Percentiles rank a stretch among this genome's conserved stretches.
These are phyloP conservation scores for Azemiops feae DNA, from an alignment of 2,113 vertebrate species.

Conservation along the genomic window DNA sequence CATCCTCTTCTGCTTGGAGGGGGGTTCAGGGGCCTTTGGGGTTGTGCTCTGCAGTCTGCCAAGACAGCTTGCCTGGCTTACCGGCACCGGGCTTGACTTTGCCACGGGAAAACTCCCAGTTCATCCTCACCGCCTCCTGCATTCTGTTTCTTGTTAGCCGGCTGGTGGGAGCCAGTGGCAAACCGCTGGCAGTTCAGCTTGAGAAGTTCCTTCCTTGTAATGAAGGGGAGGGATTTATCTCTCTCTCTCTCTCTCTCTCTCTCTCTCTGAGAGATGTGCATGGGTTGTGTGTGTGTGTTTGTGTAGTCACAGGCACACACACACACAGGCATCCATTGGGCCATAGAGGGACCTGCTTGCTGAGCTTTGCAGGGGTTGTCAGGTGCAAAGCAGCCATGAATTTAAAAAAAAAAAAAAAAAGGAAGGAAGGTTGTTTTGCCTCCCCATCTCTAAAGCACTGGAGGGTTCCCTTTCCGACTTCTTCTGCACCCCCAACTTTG, in stretches of 20 bases:
- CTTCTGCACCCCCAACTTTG: not conserved
- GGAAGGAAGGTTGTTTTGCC: not conserved
- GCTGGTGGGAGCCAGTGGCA: constrained; percentile 31
- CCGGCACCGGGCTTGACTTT: constrained; percentile 52
- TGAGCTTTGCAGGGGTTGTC: constrained; percentile 21
- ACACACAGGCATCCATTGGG: not conserved
- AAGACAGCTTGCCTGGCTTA: not conserved
- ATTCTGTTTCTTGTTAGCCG: constrained; percentile 49
- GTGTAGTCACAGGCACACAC: not conserved
- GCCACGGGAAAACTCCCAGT: constrained; percentile 58
- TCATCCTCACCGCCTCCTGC: constrained; percentile 47
- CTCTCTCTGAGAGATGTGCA: not conserved
- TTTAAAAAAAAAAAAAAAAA: not conserved
- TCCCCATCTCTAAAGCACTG: not conserved
- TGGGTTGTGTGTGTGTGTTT: not conserved
- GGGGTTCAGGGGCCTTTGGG: not conserved
- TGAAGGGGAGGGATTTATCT: constrained; percentile 49
- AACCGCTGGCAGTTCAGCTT: constrained; percentile 50
- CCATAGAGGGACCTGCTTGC: constrained; percentile 36
- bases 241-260: not conserved
- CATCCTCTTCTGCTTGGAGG: not conserved
- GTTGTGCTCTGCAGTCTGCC: not conserved
- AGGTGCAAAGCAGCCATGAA: not conserved
- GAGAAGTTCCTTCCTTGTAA: constrained; percentile 61
- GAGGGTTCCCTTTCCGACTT: not conserved